Percentiles rank a stretch among this genome's conserved stretches.
Conservation (phyloP, 2,888 invertebrate genomes). For the Eupithecia subfuscata region DNA sequence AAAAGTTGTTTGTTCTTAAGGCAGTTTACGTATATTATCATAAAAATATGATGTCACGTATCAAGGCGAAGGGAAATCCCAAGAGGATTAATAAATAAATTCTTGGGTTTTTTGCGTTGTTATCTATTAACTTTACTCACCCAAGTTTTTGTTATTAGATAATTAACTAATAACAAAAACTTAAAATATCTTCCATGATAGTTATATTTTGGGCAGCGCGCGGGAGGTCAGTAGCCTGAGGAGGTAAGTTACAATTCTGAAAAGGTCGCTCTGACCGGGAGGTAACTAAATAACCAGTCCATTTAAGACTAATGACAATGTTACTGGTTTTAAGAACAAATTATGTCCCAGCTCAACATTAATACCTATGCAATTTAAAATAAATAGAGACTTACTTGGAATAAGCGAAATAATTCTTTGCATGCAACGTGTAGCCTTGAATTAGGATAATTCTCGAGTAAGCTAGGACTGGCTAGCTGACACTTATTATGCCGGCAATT, state of each 20-base stretch:
- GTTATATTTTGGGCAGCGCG: not conserved
- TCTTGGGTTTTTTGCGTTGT: not conserved
- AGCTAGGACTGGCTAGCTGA: conserved; percentile 53
- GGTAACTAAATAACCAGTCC: conserved; percentile 7
- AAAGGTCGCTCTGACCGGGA: conserved; percentile 8
- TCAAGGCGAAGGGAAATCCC: conserved; percentile 33
- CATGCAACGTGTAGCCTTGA: conserved; percentile 64
- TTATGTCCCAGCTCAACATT: conserved; percentile 19
- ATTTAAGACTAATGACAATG: conserved; percentile 14
- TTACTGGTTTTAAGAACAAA: conserved; percentile 20
- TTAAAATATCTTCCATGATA: not conserved
- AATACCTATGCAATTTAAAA: conserved; percentile 34
- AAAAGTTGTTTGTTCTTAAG: not conserved
- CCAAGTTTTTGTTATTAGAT: not conserved
- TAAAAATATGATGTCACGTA: conserved; percentile 33
- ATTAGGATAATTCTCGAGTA: conserved; percentile 67
- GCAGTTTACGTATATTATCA: not conserved
- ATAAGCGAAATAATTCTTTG: conserved; percentile 43
- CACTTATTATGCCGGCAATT: conserved; percentile 62
- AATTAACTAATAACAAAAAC: no score
- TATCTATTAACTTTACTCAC: not conserved
- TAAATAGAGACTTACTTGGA: conserved; percentile 40
- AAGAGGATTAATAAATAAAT: not conserved
- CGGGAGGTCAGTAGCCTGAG: conserved; percentile 3
- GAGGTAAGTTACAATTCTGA: not conserved